A percentile compares a stretch with the other conserved stretches of the same genome.
phyloP scores from a whole-genome alignment of 2,113 vertebrate genomes.

The Felis catus region DNA sequence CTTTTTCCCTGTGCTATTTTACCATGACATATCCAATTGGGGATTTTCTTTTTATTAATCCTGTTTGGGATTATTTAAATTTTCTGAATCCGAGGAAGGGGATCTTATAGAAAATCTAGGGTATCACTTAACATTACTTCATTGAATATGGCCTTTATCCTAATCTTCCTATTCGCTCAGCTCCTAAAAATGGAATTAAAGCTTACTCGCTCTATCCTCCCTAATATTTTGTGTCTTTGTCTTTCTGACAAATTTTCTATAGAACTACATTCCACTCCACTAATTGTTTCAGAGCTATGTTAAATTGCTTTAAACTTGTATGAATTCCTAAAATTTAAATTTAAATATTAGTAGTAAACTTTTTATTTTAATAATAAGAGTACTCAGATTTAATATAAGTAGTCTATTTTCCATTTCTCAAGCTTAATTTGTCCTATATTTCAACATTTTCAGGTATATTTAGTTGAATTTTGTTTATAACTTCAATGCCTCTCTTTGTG shows the following conservation, averaged over 20 bases:
- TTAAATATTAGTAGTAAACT: neutral
- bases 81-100: neutral
- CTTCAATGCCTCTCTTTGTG: neutral
- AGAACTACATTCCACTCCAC: neutral
- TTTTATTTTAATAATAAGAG: neutral
- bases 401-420: neutral
- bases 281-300: neutral
- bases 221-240: neutral
- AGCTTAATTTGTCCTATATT: neutral
- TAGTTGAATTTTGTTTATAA: neutral
- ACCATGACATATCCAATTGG: neutral
- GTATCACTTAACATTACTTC: neutral
- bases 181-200: neutral
- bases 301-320: neutral
- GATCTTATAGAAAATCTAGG: neutral
- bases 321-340: neutral
- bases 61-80: neutral
- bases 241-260: neutral
- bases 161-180: neutral
- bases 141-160: neutral
- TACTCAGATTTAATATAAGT: neutral
- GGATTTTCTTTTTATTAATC: neutral
- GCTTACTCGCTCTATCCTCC: neutral
- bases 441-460: neutral
- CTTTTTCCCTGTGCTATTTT: neutral